A percentile compares a stretch with the other conserved stretches of the same genome.
phyloP scores from a whole-genome alignment of 1,140 invertebrate species.

The Aphidius gifuensis region DNA sequence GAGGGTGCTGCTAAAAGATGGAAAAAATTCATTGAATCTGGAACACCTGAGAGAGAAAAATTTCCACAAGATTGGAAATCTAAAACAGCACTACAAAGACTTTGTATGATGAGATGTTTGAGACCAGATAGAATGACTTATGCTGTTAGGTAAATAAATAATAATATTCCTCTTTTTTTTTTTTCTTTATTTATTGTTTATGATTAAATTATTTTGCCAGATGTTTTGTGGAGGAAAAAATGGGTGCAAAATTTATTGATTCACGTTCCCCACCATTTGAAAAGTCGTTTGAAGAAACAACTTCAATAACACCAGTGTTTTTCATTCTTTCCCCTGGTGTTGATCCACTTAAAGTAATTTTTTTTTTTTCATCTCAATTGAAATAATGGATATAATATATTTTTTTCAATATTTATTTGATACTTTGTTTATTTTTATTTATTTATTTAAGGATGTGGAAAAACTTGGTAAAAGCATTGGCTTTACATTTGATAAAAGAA shows the following conservation, averaged over 20 bases:
- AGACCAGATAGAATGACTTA: conserved; percentile 88
- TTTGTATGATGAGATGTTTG: conserved; percentile 89
- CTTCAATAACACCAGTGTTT: conserved; percentile 82
- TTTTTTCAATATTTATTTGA: too few relatives aligned
- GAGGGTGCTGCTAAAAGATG: conserved; percentile 87
- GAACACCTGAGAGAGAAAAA: conserved; percentile 89
- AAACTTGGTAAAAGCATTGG: conserved; percentile 73
- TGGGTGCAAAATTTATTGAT: conserved; percentile 81
- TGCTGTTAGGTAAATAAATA: conserved; percentile 50
- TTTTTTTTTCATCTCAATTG: conserved; percentile 4
- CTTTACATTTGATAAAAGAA: conserved; percentile 76
- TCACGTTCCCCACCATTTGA: conserved; percentile 74
- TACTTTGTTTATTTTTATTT: conserved; percentile 7
- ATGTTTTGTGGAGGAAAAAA: conserved; percentile 79
- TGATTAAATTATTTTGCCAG: conserved; percentile 36
- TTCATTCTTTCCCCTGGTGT: conserved; percentile 95
- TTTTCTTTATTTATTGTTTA: not conserved
- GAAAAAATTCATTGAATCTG: conserved; percentile 89
- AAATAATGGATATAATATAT: not conserved
- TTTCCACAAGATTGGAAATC: conserved; percentile 97
- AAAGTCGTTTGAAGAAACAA: conserved; percentile 84
- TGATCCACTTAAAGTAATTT: conserved; percentile 76
- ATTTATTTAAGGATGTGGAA: conserved; percentile 68
- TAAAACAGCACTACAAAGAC: conserved; percentile 79
- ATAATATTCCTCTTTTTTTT: not conserved